These are phyloP conservation scores for Drosophila novamexicana DNA, from an alignment of 1,140 invertebrate species.

Conservation along the genomic window DNA sequence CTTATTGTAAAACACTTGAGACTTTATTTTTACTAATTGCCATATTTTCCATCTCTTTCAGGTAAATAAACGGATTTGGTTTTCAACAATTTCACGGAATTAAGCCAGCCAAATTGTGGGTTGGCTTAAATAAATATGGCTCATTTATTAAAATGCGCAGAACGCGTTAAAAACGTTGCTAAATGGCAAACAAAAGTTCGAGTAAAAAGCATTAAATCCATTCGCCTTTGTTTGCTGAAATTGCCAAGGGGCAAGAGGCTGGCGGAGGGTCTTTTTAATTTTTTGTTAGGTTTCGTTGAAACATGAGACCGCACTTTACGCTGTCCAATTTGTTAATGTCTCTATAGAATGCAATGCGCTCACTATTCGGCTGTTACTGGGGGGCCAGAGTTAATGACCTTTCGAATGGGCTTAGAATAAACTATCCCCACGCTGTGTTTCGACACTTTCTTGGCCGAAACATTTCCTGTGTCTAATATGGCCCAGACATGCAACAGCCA, in stretches of 20 bases:
- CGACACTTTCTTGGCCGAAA: conserved; percentile 67
- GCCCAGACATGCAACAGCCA: conserved; percentile 56
- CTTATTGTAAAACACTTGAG: conserved; percentile 5
- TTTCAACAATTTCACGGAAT: conserved; percentile 54
- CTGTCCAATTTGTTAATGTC: conserved; percentile 52
- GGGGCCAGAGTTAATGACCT: conserved; percentile 61
- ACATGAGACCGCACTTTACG: conserved; percentile 71
- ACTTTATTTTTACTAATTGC: conserved; percentile 46
- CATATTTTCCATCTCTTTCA: conserved; percentile 53
- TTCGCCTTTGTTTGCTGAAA: conserved; percentile 62
- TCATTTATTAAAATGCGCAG: conserved; percentile 57
- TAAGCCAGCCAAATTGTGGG: conserved; percentile 9
- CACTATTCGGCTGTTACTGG: conserved; percentile 27
- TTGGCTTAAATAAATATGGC: conserved; percentile 47
- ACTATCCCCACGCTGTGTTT: conserved; percentile 3
- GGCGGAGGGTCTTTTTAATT: background rate
- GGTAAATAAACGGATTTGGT: conserved; percentile 67
- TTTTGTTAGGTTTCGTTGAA: conserved; percentile 46
- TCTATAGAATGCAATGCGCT: conserved; percentile 57
- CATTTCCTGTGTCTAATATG: conserved; percentile 74
- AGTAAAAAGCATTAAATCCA: conserved; percentile 19
- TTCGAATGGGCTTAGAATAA: conserved; percentile 28
- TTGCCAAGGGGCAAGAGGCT: background rate
- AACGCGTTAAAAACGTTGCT: conserved; percentile 47
- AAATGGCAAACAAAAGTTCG: conserved; percentile 37